Evolutionary conservation across 2,888 invertebrate species (phyloP).

Genomic region (Neoascia interrupta): DNA sequence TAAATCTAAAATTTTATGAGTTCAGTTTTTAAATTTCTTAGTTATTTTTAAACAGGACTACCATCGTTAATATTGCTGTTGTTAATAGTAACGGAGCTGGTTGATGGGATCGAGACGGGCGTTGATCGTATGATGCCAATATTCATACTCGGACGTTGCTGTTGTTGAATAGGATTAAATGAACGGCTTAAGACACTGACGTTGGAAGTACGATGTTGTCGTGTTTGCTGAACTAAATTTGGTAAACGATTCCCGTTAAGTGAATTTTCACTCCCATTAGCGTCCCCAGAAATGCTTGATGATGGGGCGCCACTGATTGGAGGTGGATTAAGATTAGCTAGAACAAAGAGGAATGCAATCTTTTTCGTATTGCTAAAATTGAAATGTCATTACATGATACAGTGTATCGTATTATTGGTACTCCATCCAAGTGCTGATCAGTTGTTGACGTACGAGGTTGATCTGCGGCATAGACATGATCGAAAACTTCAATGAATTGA

Average conservation of each 20-base stretch:
- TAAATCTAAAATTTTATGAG: slow-evolving; percentile 27
- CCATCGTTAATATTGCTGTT: slow-evolving; percentile 53
- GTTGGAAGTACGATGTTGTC: slow-evolving; percentile 33
- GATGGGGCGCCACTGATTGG: slow-evolving; percentile 34
- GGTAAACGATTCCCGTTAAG: slow-evolving; percentile 19
- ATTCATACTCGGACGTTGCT: slow-evolving; percentile 83
- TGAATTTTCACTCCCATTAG: slow-evolving; percentile 3
- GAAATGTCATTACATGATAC: slow-evolving; percentile 33
- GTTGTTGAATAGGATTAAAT: slow-evolving; percentile 76
- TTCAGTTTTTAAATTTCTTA: neutral
- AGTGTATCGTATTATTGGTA: slow-evolving; percentile 51
- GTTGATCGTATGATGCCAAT: slow-evolving; percentile 83
- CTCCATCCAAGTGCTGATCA: slow-evolving; percentile 64
- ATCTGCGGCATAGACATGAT: slow-evolving; percentile 77
- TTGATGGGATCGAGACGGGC: slow-evolving; percentile 15
- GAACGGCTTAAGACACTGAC: slow-evolving; percentile 45
- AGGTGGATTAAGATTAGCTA: slow-evolving; percentile 40
- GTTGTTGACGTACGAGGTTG: slow-evolving; percentile 76
- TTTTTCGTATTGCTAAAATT: neutral
- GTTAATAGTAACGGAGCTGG: slow-evolving; percentile 2
- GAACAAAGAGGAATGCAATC: neutral
- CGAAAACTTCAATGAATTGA: slow-evolving; percentile 78
- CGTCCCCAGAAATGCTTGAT: slow-evolving; percentile 16
- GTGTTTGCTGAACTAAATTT: slow-evolving; percentile 30
- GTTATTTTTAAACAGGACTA: slow-evolving; percentile 1